phyloP scores from a whole-genome alignment of 2,888 invertebrate genomes.

The Maniola hyperantus region DNA sequence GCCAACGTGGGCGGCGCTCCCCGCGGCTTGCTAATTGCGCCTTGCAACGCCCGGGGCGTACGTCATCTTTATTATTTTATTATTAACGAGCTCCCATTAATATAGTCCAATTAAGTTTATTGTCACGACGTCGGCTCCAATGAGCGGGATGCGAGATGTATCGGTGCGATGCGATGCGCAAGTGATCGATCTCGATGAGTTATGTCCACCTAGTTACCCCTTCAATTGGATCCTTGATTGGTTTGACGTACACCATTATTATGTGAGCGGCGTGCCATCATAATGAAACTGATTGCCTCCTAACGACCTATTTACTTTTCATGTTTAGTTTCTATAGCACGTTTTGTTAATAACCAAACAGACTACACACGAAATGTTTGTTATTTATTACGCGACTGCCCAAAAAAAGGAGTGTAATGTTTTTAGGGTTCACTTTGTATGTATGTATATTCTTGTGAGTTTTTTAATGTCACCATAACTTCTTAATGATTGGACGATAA shows the following conservation, averaged over 20 bases:
- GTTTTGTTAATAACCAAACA: conserved; percentile 17
- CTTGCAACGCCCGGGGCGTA: conserved; percentile 57
- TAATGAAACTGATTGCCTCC: conserved; percentile 66
- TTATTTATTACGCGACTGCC: no score
- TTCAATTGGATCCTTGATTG: conserved; percentile 81
- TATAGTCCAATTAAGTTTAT: conserved; percentile 78
- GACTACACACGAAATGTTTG: background rate
- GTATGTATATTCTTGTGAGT: no score
- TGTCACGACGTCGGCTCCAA: conserved; percentile 72
- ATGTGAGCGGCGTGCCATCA: conserved; percentile 62
- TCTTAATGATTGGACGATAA: no score
- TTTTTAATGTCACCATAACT: no score
- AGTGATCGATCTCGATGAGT: conserved; percentile 75
- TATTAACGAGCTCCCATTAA: conserved; percentile 74
- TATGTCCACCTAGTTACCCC: conserved; percentile 79
- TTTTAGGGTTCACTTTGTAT: no score
- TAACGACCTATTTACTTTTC: conserved; percentile 27
- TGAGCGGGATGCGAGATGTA: conserved; percentile 63
- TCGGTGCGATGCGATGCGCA: conserved; percentile 54
- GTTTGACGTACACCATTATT: conserved; percentile 75
- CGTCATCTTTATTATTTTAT: conserved; percentile 74
- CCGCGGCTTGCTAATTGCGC: conserved; percentile 63
- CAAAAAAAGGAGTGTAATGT: no score
- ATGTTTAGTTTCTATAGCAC: conserved; percentile 22
- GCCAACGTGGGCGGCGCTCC: conserved; percentile 41